Percentiles rank a stretch among this genome's conserved stretches.
Evolutionary conservation across 2,888 invertebrate genomes (phyloP).

Genomic region (Leptinotarsa peninsularis): DNA sequence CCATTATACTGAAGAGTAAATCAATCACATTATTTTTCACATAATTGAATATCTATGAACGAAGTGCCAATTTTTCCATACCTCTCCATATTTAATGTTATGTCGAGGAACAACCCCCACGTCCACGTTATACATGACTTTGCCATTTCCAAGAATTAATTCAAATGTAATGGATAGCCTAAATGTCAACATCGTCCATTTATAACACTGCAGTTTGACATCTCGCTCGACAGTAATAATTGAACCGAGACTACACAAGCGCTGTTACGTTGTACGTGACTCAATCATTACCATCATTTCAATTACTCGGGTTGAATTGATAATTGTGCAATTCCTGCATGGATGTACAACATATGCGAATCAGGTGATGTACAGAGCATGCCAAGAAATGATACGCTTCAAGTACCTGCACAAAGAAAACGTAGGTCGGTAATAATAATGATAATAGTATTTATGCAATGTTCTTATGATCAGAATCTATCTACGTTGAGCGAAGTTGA

Average conservation of each 20-base stretch:
- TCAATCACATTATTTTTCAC: too few species aligned
- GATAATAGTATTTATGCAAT: too few species aligned
- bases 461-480: too few species aligned
- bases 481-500: too few species aligned
- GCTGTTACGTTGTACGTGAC: conserved; percentile 16
- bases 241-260: conserved; percentile 28
- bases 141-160: conserved; percentile 15
- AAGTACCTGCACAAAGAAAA: too few species aligned
- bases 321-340: conserved; percentile 17
- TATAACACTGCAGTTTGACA: conserved; percentile 25
- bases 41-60: too few species aligned
- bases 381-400: background rate
- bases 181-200: conserved; percentile 18
- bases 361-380: background rate
- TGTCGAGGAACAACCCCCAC: background rate
- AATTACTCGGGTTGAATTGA: conserved; percentile 30
- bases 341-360: conserved; percentile 4
- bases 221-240: conserved; percentile 18
- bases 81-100: too few species aligned
- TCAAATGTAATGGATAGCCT: conserved; percentile 15
- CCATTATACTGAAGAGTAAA: too few species aligned
- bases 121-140: background rate
- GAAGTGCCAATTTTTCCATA: too few species aligned
- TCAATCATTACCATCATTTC: conserved; percentile 31
- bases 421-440: too few species aligned